A percentile compares a stretch with the other conserved stretches of the same genome.
phyloP scores from a whole-genome alignment of 2,113 vertebrate genomes.

The Melanocharis versteri region DNA sequence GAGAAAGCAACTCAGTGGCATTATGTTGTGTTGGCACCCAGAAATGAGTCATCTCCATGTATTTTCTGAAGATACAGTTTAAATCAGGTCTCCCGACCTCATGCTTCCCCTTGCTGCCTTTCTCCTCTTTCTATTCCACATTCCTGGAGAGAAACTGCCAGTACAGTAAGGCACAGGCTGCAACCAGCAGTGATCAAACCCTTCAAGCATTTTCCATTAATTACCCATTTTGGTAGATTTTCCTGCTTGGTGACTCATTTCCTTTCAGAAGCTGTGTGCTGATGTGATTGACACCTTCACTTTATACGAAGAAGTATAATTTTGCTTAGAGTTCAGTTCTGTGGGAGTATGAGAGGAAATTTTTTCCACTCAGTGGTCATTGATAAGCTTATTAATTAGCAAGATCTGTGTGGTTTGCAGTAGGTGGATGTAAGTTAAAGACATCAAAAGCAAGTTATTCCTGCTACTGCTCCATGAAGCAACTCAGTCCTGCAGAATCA shows the following conservation, averaged over 20 bases:
- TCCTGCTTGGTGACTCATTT: neutral
- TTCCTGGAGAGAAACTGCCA: neutral
- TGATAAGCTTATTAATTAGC: neutral
- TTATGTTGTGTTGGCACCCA: neutral
- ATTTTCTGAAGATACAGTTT: neutral
- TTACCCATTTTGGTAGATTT: neutral
- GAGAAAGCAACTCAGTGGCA: neutral
- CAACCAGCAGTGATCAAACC: neutral
- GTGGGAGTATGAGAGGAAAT: neutral
- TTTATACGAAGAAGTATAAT: neutral
- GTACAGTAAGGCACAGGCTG: neutral
- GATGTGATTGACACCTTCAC: neutral
- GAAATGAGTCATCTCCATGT: neutral
- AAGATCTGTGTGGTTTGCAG: neutral
- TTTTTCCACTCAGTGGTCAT: neutral
- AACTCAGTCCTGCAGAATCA: neutral
- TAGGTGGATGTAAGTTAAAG: neutral
- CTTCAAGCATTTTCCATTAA: neutral
- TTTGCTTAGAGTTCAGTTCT: neutral
- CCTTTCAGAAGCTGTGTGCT: neutral
- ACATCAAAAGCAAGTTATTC: neutral
- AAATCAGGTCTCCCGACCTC: neutral
- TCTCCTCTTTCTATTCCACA: neutral
- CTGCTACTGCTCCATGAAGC: neutral
- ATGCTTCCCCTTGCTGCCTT: neutral